A percentile compares a stretch with the other conserved stretches of the same genome.
Evolutionary conservation across 2,888 invertebrate genomes (phyloP).

Genomic region (Amphipoea oculea): DNA sequence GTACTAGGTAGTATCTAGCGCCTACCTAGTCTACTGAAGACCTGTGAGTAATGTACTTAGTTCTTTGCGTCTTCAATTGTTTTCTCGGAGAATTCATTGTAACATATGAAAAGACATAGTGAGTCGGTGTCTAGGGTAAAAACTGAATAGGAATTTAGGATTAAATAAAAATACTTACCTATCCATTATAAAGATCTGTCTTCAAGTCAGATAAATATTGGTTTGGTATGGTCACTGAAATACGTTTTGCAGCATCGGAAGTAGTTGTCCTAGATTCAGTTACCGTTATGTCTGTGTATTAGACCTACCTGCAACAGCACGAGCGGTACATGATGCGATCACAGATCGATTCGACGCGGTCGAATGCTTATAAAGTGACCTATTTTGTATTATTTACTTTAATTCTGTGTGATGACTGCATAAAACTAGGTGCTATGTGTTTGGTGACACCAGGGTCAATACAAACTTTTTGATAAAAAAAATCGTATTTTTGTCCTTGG

Average conservation of each 20-base stretch:
- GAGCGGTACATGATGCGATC: slow-evolving; percentile 66
- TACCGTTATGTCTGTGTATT: slow-evolving; percentile 70
- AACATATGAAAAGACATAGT: background rate
- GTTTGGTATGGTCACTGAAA: slow-evolving; percentile 16
- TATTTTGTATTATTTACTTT: slow-evolving; percentile 58
- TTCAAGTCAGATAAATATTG: background rate
- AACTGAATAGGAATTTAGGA: background rate
- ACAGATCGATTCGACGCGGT: slow-evolving; percentile 75
- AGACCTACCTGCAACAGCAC: slow-evolving; percentile 59
- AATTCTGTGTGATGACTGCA: background rate
- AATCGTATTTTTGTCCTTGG: slow-evolving; percentile 35
- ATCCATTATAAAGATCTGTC: background rate
- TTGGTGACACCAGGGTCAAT: background rate
- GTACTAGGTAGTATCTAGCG: background rate
- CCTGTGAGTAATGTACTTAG: background rate
- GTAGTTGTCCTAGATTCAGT: slow-evolving; percentile 67
- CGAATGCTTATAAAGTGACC: slow-evolving; percentile 69
- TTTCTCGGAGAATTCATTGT: background rate
- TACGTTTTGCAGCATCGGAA: slow-evolving; percentile 52
- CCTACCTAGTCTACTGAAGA: background rate
- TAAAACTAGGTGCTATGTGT: background rate
- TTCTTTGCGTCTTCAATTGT: background rate
- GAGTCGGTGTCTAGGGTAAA: background rate
- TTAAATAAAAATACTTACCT: background rate
- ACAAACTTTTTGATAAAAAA: slow-evolving; percentile 39